Conservation (phyloP, 2,113 vertebrate genomes). For the Rhinichthys klamathensis region DNA sequence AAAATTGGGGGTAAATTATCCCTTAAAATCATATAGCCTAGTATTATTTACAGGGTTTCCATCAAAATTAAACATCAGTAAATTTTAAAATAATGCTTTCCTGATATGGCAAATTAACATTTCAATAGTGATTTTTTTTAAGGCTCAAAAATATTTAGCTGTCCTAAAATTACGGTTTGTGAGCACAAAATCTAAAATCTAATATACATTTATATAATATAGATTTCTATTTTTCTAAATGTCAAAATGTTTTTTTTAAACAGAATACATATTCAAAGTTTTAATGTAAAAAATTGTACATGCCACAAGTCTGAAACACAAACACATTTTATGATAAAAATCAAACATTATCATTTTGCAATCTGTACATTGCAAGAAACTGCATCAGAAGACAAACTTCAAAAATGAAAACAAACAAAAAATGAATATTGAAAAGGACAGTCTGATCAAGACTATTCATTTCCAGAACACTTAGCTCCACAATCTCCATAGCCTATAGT, state of each 20-base stretch:
- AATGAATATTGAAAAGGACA: constrained; percentile 69
- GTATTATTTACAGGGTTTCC: not conserved
- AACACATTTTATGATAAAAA: constrained; percentile 82
- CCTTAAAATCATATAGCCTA: not conserved
- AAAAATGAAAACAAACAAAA: constrained; percentile 66
- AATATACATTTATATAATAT: not conserved
- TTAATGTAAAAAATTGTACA: not conserved
- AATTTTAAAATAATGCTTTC: not conserved
- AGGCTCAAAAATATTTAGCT: not conserved
- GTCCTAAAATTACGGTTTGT: not conserved
- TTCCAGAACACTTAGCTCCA: constrained; percentile 72
- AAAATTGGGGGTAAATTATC: not conserved
- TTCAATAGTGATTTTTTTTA: not conserved
- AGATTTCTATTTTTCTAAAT: no score
- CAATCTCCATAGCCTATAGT: constrained; percentile 62
- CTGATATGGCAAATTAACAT: not conserved
- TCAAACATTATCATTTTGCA: constrained; percentile 68
- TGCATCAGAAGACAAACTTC: constrained; percentile 75
- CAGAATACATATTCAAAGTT: not conserved
- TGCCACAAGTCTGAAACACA: constrained; percentile 70
- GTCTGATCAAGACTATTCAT: constrained; percentile 68
- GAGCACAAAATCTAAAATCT: not conserved
- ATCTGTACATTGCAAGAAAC: constrained; percentile 76
- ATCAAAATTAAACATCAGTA: not conserved
- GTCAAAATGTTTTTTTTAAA: not conserved